Percentiles rank a stretch among this genome's conserved stretches.
phyloP scores from a whole-genome alignment of 1,140 invertebrate species.

The Dryas iulia region DNA sequence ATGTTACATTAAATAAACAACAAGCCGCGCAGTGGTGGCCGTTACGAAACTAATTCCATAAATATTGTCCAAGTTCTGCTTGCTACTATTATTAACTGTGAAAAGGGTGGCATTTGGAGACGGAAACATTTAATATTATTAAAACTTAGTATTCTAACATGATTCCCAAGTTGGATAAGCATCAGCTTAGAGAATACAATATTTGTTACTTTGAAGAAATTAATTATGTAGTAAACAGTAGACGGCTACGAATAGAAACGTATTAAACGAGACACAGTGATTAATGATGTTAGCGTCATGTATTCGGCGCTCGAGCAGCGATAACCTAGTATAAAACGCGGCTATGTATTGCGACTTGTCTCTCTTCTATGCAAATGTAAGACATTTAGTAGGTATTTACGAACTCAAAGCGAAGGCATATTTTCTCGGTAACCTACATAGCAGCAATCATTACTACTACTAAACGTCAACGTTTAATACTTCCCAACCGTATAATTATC shows the following conservation, averaged over 20 bases:
- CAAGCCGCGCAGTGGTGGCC: background rate
- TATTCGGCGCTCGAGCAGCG: slow-evolving; percentile 46
- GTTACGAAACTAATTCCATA: slow-evolving; percentile 56
- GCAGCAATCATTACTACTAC: slow-evolving; percentile 48
- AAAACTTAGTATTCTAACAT: slow-evolving; percentile 64
- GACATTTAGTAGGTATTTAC: slow-evolving; percentile 44
- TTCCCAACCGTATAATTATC: background rate
- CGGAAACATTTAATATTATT: slow-evolving; percentile 62
- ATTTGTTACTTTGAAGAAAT: slow-evolving; percentile 62
- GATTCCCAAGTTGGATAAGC: slow-evolving; percentile 52
- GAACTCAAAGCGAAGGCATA: slow-evolving; percentile 42
- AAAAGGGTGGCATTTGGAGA: slow-evolving; percentile 60
- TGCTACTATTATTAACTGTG: slow-evolving; percentile 54
- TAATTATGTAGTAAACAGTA: slow-evolving; percentile 73
- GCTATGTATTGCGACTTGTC: slow-evolving; percentile 40
- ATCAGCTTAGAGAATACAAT: slow-evolving; percentile 49
- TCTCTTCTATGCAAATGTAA: slow-evolving; percentile 61
- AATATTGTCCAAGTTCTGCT: slow-evolving; percentile 56
- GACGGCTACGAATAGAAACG: slow-evolving; percentile 67
- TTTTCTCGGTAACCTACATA: slow-evolving; percentile 48
- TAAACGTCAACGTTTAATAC: slow-evolving; percentile 28
- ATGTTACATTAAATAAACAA: background rate
- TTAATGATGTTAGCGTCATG: slow-evolving; percentile 61
- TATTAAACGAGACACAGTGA: slow-evolving; percentile 73
- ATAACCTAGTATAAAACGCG: slow-evolving; percentile 28